phyloP scores from a whole-genome alignment of 1,140 invertebrate species.

The Drosophila persimilis region DNA sequence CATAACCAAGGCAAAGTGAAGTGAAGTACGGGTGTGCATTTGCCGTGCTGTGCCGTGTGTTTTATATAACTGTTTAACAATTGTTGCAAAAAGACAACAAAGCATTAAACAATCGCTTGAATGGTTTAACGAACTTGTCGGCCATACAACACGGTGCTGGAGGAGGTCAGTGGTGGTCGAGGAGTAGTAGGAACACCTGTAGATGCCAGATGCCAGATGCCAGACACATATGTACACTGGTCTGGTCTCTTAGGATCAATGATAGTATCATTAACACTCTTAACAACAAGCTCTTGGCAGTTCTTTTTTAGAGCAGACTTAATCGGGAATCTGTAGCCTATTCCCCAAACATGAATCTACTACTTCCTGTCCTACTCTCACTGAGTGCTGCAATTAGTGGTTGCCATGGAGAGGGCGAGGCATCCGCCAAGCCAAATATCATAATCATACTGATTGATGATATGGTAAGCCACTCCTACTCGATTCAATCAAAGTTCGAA shows the following conservation, averaged over 20 bases:
- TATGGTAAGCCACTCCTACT: conserved; percentile 50
- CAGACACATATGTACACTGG: not conserved
- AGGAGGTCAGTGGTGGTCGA: conserved; percentile 18
- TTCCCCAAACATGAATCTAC: conserved; percentile 12
- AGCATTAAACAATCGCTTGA: not conserved
- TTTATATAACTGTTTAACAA: conserved; percentile 36
- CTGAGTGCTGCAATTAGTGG: conserved; percentile 12
- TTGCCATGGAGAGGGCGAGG: not conserved
- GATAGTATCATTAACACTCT: too few species aligned
- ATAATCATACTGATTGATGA: conserved; percentile 75
- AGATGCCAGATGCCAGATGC: conserved; percentile 12
- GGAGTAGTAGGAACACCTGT: not conserved
- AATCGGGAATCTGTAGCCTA: too few species aligned
- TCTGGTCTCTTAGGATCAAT: too few species aligned
- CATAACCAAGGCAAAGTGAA: conserved; percentile 6
- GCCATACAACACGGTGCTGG: conserved; percentile 20
- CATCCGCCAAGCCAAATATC: conserved; percentile 59
- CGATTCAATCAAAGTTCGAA: too few species aligned
- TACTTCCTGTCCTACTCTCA: not conserved
- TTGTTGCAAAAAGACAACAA: conserved; percentile 34
- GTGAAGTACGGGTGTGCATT: conserved; percentile 17
- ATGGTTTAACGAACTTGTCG: conserved; percentile 42
- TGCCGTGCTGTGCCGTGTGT: conserved; percentile 10
- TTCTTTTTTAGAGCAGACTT: too few species aligned
- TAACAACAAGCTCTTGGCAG: too few species aligned